Base-by-base conservation (phyloP, 2,888 invertebrate genomes). In the Leptopilina syphax region DNA sequence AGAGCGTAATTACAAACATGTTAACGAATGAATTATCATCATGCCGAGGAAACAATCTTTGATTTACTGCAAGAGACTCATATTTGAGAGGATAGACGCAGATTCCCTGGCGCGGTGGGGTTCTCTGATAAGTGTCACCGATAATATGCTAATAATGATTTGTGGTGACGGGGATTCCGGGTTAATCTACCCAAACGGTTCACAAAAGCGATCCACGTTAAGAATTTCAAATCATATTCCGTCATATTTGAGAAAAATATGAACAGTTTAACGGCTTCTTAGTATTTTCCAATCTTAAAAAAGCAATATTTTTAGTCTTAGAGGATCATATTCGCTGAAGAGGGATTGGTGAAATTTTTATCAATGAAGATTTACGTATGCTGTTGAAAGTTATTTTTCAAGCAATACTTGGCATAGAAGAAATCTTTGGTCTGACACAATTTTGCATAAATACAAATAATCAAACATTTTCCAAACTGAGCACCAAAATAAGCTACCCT, bases 61-160 rank as follows among this genome's bases (percentile, higher is more conserved):
- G 88, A 89, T 88, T 89, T 88, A 89, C 85, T 83, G 82, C 80
- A 81, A 82, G 83, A 79, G 80, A 84, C 84, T 87, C 84, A 86
- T 86, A 87, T 86, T 86, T 84, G 85, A 87, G 83, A 82, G 84
- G 80, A 82, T 82, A 83, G 82, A 85, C 82, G 63, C 82, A 66
- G 76, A 76, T 84, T 79, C 80, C 80, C 82, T 80, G 76, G 77
- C 81, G 84, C 80, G 79, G 82, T 84, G 84, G 80, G 78, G 82
- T 84, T 84, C 83, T 83, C 85, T 84, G 89, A 90, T 90, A 88
- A 88, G 87, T 87, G 88, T 87, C 85, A 84, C 84, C 86, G 89
- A 90, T 90, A 89, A 90, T 90, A 90, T 90, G 89, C 88, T 90
- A 90, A 89, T 90, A 89, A 87, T 88, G 89, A 90, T 90, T 90